phyloP scores from a whole-genome alignment of 2,113 vertebrate species.

The Melanerpes formicivorus region DNA sequence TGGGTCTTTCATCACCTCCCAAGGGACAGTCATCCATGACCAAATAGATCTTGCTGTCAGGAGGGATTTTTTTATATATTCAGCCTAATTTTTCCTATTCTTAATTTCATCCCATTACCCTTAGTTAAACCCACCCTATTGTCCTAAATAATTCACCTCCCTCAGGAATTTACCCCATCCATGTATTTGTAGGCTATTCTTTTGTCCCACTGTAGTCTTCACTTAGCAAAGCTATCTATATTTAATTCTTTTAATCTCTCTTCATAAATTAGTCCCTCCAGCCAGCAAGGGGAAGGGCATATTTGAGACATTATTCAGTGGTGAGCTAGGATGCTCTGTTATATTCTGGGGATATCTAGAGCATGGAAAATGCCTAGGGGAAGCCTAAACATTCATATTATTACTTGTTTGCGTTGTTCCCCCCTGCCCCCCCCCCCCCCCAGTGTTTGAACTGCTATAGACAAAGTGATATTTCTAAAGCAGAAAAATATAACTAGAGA shows the following conservation, averaged over 20 bases:
- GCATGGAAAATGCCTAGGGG: slow-evolving; percentile 55
- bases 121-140: slow-evolving; percentile 42
- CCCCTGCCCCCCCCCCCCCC: neutral
- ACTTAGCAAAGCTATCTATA: slow-evolving; percentile 49
- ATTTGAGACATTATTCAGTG: slow-evolving; percentile 9
- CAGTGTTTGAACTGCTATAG: neutral
- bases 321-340: neutral
- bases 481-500: slow-evolving; percentile 35
- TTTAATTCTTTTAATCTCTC: slow-evolving; percentile 69
- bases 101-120: slow-evolving; percentile 57
- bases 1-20: slow-evolving; percentile 16
- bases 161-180: slow-evolving; percentile 30
- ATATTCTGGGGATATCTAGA: slow-evolving; percentile 21
- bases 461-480: slow-evolving; percentile 31
- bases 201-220: slow-evolving; percentile 53
- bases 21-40: neutral
- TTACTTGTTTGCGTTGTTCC: neutral
- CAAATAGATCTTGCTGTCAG: slow-evolving; percentile 35
- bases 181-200: slow-evolving; percentile 38
- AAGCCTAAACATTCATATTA: slow-evolving; percentile 42
- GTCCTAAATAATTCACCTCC: slow-evolving; percentile 67
- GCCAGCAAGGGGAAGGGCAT: slow-evolving; percentile 12
- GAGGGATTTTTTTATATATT: slow-evolving; percentile 15
- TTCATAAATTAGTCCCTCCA: slow-evolving; percentile 62
- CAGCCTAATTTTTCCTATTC: slow-evolving; percentile 36